A percentile compares a stretch with the other conserved stretches of the same genome.
phyloP scores from a whole-genome alignment of 2,113 vertebrate genomes.

The Myxocyprinus asiaticus region DNA sequence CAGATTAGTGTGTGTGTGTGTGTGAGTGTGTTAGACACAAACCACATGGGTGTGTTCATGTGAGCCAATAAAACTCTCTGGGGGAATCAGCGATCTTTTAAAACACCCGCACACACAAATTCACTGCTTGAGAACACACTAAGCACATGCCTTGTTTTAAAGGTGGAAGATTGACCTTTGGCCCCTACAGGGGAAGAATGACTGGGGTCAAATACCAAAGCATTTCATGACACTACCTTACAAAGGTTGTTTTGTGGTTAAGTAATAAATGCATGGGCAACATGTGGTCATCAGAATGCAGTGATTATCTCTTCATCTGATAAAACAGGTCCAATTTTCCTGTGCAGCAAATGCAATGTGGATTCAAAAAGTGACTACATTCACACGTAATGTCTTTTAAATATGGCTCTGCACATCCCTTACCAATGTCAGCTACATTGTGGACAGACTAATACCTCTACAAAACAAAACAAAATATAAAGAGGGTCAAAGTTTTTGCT shows the following conservation, averaged over 20 bases:
- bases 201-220: conserved; percentile 37
- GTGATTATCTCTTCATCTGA: background rate
- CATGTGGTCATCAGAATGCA: conserved; percentile 18
- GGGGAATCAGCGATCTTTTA: conserved; percentile 43
- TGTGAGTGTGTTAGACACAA: no score
- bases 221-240: conserved; percentile 23
- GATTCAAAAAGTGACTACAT: no score
- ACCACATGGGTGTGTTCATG: conserved; percentile 20
- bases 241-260: conserved; percentile 46
- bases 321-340: conserved; percentile 21
- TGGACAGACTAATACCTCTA: no score
- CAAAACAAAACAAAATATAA: no score
- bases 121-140: conserved; percentile 1
- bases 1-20: no score
- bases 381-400: no score
- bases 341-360: no score
- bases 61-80: conserved; percentile 44
- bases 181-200: conserved; percentile 11
- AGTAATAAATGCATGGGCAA: conserved; percentile 7
- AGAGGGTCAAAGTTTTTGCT: no score
- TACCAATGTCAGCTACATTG: no score
- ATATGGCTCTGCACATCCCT: no score
- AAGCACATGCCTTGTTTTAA: background rate
- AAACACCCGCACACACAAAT: background rate
- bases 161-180: conserved; percentile 27